Evolutionary conservation across 2,888 invertebrate genomes (phyloP), one percentile per base, ranked within the genome.

Genomic region (Gymnocheta viridis): DNA sequence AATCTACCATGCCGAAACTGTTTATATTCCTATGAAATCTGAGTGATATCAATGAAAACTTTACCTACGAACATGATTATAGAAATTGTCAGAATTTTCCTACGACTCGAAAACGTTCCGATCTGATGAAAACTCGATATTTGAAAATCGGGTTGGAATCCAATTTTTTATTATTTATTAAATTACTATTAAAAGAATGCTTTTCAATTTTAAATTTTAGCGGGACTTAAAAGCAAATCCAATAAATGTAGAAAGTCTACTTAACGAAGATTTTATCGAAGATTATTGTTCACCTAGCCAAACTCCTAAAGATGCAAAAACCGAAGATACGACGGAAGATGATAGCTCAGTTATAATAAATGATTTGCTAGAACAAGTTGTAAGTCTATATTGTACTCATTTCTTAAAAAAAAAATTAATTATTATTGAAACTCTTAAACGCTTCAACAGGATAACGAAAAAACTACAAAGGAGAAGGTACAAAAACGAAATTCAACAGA

Each of bases 161-260:
- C n/a, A n/a, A n/a, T n/a, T n/a, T n/a, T n/a, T n/a, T n/a, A n/a
- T n/a, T n/a, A n/a, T n/a, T n/a, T n/a, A n/a, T n/a, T n/a, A n/a
- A n/a, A n/a, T n/a, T n/a, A n/a, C n/a, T n/a, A n/a, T n/a, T n/a
- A n/a, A n/a, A n/a, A n/a, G n/a, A n/a, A n/a, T n/a, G n/a, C n/a
- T 47, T 47, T 35, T 73, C 24, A 32, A n/a, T 22, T 22, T 41
- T 32, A 0, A 49, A 24, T 77, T 74, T 51, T 14, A 82, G 22
- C 29, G 83, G 41, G 87, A 87, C 27, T 72, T 86, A 6, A 84
- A 69, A 29, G 38, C 76, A 6, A 77, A 83, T n/a, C 24, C 60
- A 1, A 38, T 85, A 14, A 41, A 87, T 73, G 49, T 64, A 2
- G 77, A 76, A 17, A 81, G 67, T 19, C 19, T 83, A 1, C n/a